Conservation (phyloP, 2,888 invertebrate species). For the Catocala fraxini region DNA sequence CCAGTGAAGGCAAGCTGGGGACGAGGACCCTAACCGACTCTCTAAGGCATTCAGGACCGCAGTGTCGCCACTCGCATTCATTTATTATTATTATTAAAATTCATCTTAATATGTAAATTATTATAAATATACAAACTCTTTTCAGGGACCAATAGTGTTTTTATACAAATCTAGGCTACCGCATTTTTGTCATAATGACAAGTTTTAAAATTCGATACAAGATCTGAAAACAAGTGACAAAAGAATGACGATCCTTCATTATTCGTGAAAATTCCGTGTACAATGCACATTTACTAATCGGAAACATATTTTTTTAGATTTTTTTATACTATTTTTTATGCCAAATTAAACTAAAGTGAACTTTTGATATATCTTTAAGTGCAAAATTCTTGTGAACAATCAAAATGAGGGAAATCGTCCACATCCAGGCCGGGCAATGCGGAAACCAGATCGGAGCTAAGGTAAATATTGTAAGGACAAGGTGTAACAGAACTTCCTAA, state of each 20-base stretch:
- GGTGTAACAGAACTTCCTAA: no score
- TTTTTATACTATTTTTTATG: constrained; percentile 62
- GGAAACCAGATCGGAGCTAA: constrained; percentile 92
- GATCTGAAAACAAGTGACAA: constrained; percentile 53
- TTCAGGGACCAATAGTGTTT: not conserved
- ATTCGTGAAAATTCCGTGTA: constrained; percentile 66
- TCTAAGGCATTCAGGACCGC: no score
- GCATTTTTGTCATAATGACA: constrained; percentile 55
- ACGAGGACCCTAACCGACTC: no score
- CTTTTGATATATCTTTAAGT: constrained; percentile 56
- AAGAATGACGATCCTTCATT: constrained; percentile 55
- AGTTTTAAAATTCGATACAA: constrained; percentile 37
- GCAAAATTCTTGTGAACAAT: constrained; percentile 60
- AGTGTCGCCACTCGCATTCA: no score
- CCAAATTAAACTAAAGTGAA: constrained; percentile 58
- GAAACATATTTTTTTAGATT: constrained; percentile 26
- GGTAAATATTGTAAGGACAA: constrained; percentile 73
- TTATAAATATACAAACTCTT: no score
- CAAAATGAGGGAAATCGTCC: constrained; percentile 93
- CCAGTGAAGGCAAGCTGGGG: no score
- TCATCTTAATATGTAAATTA: no score
- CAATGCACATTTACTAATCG: constrained; percentile 60
- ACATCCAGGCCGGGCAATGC: constrained; percentile 89
- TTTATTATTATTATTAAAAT: no score
- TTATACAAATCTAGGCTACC: constrained; percentile 32